These are phyloP conservation scores for Trididemnum miniatum DNA, from an alignment of 23 tunicate genomes.

Conservation along the genomic window DNA sequence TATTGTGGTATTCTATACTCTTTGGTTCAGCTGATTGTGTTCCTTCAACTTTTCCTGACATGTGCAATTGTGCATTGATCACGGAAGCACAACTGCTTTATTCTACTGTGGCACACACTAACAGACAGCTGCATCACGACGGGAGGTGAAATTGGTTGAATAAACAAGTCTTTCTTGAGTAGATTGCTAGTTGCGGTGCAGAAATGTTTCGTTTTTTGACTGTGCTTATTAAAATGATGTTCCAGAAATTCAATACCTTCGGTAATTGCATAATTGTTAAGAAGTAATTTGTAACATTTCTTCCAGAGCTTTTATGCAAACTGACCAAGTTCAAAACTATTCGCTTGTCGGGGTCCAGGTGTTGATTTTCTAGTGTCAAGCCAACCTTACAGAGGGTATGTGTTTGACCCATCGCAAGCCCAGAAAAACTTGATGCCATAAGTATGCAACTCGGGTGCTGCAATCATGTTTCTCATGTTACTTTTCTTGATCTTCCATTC, in stretches of 20 bases:
- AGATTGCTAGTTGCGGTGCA: conserved; percentile 20
- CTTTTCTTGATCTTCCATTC: too few species aligned
- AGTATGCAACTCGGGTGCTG: too few species aligned
- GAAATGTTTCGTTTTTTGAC: conserved; percentile 24
- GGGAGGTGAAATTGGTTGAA: conserved; percentile 40
- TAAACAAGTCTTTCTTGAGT: conserved; percentile 16
- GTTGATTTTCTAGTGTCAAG: conserved; percentile 25
- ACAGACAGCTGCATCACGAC: conserved; percentile 34
- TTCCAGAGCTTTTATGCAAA: conserved; percentile 18
- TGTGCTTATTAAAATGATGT: conserved; percentile 21
- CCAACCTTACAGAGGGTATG: conserved; percentile 26
- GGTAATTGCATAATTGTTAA: conserved; percentile 13
- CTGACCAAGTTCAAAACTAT: conserved; percentile 22
- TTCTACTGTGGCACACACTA: conserved; percentile 15
- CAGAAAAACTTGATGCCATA: conserved; percentile 5
- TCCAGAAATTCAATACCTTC: conserved; percentile 22
- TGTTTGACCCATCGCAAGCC: conserved; percentile 11
- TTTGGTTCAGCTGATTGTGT: conserved; percentile 25
- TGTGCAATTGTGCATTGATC: conserved; percentile 13
- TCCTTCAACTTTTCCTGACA: conserved; percentile 19
- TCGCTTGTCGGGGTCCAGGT: conserved; percentile 23
- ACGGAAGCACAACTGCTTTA: conserved; percentile 27
- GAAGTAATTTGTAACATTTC: conserved; percentile 5
- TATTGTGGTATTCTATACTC: conserved; percentile 15
- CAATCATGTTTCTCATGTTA: too few species aligned